These are phyloP conservation scores for Drosophila paramelanica DNA, from an alignment of 2,888 invertebrate genomes.

Conservation along the genomic window DNA sequence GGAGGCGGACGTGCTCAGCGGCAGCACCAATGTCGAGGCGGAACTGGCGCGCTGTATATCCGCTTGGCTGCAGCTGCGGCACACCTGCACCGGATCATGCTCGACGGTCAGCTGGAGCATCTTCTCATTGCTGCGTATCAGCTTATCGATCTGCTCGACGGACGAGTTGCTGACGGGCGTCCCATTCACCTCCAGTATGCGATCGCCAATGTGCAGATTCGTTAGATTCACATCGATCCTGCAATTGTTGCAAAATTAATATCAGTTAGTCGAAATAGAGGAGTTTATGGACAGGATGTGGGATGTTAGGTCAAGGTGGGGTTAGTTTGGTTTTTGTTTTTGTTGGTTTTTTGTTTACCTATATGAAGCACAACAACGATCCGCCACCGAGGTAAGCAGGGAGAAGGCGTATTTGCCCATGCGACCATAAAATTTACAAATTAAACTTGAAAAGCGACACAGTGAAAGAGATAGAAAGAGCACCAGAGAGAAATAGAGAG, in stretches of 20 bases:
- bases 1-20: conserved; percentile 80
- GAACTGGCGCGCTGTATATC: conserved; percentile 81
- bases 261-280: no score
- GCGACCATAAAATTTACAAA: conserved; percentile 89
- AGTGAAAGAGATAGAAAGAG: conserved; percentile 34
- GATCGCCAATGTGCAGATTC: conserved; percentile 95
- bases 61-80: conserved; percentile 86
- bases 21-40: conserved; percentile 78
- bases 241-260: conserved; percentile 30
- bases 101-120: conserved; percentile 94
- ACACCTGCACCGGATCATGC: conserved; percentile 92
- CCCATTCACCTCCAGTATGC: conserved; percentile 96
- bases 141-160: conserved; percentile 91
- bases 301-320: neutral
- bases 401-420: conserved; percentile 89
- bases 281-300: neutral
- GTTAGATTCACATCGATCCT: conserved; percentile 93
- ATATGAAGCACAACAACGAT: conserved; percentile 89
- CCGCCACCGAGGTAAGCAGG: conserved; percentile 89
- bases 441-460: conserved; percentile 52
- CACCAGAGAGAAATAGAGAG: conserved; percentile 11
- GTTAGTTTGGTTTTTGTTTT: neutral
- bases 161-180: conserved; percentile 93
- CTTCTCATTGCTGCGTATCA: conserved; percentile 90
- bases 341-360: conserved; percentile 86